Evolutionary conservation across 2,113 vertebrate species (phyloP).

Genomic region (Salminus brasiliensis): DNA sequence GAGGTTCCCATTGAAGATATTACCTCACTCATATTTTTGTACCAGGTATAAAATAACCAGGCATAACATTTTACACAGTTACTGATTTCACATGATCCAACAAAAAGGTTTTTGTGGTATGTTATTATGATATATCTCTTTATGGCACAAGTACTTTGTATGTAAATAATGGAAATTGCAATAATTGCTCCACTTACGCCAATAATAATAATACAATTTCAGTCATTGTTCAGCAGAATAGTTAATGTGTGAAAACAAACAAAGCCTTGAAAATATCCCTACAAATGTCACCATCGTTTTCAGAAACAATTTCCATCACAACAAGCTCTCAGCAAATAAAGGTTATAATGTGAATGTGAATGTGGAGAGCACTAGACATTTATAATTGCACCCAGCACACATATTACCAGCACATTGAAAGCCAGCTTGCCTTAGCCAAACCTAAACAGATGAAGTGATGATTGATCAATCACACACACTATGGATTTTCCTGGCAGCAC

Average conservation of each 20-base stretch:
- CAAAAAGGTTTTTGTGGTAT: neutral
- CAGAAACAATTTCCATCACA: conserved; percentile 25
- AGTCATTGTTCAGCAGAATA: neutral
- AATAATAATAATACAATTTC: neutral
- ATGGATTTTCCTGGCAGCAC: conserved; percentile 47
- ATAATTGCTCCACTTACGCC: neutral
- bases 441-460: conserved; percentile 48
- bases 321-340: conserved; percentile 23
- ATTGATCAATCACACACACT: conserved; percentile 42
- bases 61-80: neutral
- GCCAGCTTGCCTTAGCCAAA: conserved; percentile 8
- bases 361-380: conserved; percentile 28
- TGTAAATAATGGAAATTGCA: neutral
- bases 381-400: conserved; percentile 36
- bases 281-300: conserved; percentile 31
- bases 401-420: conserved; percentile 30
- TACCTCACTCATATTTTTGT: too few relatives aligned
- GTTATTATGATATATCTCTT: neutral
- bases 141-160: too few relatives aligned
- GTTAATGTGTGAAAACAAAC: conserved; percentile 2
- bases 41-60: too few relatives aligned
- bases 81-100: neutral
- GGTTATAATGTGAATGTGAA: conserved; percentile 19
- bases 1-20: too few relatives aligned
- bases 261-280: neutral